Conservation (phyloP, 2,113 vertebrate species). For the Emydocephalus ijimae region DNA sequence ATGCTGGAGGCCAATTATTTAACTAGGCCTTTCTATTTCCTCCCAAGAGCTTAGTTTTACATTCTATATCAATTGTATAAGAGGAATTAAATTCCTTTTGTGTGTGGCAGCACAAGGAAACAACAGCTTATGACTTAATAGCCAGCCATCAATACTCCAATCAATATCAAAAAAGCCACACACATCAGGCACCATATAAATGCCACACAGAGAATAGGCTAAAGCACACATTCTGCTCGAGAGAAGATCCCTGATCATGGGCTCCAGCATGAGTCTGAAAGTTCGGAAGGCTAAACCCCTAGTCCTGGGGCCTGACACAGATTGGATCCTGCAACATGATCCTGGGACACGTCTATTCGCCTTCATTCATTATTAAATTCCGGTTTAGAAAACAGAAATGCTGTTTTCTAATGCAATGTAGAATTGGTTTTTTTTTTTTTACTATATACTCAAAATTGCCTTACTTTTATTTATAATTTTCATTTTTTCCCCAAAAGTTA, state of each 20-base stretch:
- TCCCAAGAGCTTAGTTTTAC: background rate
- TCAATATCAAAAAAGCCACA: background rate
- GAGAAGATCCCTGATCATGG: background rate
- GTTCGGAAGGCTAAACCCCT: background rate
- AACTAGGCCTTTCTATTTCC: background rate
- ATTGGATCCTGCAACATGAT: background rate
- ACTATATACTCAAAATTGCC: background rate
- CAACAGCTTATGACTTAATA: background rate
- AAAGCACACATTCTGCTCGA: background rate
- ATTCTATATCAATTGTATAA: background rate
- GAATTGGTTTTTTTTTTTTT: background rate
- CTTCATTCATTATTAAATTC: background rate
- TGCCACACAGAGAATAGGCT: background rate
- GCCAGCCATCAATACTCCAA: background rate
- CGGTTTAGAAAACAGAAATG: background rate
- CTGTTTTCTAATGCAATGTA: background rate
- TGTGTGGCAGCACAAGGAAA: background rate
- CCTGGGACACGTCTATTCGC: no score
- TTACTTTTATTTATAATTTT: background rate
- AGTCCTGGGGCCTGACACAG: background rate
- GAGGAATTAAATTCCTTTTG: background rate
- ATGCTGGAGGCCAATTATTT: background rate
- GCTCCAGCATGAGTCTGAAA: background rate
- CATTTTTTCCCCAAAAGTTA: background rate
- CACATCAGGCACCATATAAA: background rate